Evolutionary conservation across 37 sponge, comb jelly and placozoan genomes (phyloP).

Genomic region (Sycon ciliatum): DNA sequence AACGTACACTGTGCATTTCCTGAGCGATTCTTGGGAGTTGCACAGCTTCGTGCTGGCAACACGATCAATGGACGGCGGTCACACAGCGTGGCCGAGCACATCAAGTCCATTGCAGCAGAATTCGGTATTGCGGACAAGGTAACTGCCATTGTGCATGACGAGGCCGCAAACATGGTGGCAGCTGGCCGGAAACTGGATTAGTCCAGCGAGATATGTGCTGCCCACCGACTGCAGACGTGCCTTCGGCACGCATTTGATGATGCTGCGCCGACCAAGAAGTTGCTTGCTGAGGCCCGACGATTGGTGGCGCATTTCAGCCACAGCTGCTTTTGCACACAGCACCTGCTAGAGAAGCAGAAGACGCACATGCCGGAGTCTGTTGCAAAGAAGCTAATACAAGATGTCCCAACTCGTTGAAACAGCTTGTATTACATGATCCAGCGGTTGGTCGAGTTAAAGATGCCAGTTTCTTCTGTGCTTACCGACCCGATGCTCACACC

Average conservation of each 20-base stretch:
- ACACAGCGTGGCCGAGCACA: background rate
- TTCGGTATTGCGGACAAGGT: background rate
- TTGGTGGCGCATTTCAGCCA: slow-evolving; percentile 2
- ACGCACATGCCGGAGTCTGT: too few species aligned
- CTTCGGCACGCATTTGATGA: background rate
- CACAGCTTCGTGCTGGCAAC: background rate
- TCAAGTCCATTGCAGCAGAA: background rate
- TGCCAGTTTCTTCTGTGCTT: too few species aligned
- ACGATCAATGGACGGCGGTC: background rate
- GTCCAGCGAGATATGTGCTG: background rate
- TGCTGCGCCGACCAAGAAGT: background rate
- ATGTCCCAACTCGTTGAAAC: slow-evolving; percentile 11
- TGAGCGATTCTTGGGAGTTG: too few species aligned
- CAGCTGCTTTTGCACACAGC: background rate
- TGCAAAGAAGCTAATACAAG: slow-evolving; percentile 5
- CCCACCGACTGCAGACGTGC: background rate
- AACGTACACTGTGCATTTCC: too few species aligned
- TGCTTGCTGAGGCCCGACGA: background rate
- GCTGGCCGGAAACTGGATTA: background rate
- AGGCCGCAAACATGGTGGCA: slow-evolving; percentile 14
- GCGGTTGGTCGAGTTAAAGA: too few species aligned
- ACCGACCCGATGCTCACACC: too few species aligned
- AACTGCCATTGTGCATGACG: background rate
- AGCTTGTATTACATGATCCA: too few species aligned
- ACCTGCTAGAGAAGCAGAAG: too few species aligned